Percentiles rank a stretch among this genome's conserved stretches.
Evolutionary conservation across 2,113 vertebrate species (phyloP).

Genomic region (Planiliza haematocheilus): DNA sequence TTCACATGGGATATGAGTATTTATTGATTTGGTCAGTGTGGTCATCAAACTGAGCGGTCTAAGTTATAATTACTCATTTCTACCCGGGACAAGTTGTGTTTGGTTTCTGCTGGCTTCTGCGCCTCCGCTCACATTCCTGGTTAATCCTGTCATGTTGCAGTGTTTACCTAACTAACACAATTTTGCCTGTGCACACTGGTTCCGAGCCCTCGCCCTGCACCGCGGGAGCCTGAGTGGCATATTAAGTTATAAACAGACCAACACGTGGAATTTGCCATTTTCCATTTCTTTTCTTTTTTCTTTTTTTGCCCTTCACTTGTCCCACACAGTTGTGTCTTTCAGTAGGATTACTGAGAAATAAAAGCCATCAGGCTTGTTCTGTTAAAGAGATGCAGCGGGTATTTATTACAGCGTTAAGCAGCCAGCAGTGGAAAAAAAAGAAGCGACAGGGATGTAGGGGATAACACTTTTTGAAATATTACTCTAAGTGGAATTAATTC

Average conservation of each 20-base stretch:
- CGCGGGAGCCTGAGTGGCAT: slow-evolving; percentile 63
- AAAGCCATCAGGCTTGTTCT: slow-evolving; percentile 36
- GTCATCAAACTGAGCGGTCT: slow-evolving; percentile 42
- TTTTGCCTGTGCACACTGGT: slow-evolving; percentile 57
- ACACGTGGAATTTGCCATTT: slow-evolving; percentile 70
- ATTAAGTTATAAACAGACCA: slow-evolving; percentile 71
- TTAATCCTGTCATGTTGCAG: slow-evolving; percentile 71
- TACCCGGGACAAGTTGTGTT: slow-evolving; percentile 47
- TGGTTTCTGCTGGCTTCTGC: slow-evolving; percentile 17
- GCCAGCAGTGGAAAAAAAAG: slow-evolving; percentile 34
- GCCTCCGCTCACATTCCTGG: slow-evolving; percentile 68
- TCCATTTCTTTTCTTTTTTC: slow-evolving; percentile 5
- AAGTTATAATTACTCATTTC: slow-evolving; percentile 63
- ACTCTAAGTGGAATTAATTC: slow-evolving; percentile 74
- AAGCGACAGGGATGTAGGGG: slow-evolving; percentile 52
- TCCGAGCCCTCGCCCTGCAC: slow-evolving; percentile 40
- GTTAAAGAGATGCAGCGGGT: slow-evolving; percentile 30
- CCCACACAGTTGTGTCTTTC: slow-evolving; percentile 66
- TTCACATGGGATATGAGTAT: slow-evolving; percentile 14
- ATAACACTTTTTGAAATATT: slow-evolving; percentile 71
- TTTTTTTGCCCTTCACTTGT: slow-evolving; percentile 45
- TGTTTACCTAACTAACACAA: slow-evolving; percentile 76
- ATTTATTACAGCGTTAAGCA: slow-evolving; percentile 57
- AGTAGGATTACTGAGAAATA: slow-evolving; percentile 53
- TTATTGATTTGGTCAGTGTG: slow-evolving; percentile 14